Percentiles rank a stretch among this genome's conserved stretches.
phyloP scores from a whole-genome alignment of 2,113 vertebrate genomes.

The Ciconia boyciana region DNA sequence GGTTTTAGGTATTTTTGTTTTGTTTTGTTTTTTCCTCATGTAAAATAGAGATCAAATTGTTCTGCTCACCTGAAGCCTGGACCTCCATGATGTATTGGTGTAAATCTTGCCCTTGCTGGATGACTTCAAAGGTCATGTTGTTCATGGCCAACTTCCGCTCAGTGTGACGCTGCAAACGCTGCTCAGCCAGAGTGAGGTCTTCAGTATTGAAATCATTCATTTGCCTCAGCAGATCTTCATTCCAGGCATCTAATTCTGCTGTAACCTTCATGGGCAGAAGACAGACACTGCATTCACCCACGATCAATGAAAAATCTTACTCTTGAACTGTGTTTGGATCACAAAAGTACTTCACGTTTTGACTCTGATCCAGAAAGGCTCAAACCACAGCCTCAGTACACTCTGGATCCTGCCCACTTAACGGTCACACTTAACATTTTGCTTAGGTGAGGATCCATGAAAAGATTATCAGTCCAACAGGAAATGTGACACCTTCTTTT shows the following conservation, averaged over 20 bases:
- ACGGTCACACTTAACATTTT: background rate
- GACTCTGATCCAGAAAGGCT: background rate
- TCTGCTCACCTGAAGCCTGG: conserved; percentile 89
- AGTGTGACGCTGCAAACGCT: conserved; percentile 90
- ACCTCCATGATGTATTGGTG: conserved; percentile 99
- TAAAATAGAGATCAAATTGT: background rate
- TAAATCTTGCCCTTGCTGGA: conserved; percentile 96
- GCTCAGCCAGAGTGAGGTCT: conserved; percentile 89
- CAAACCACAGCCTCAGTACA: background rate
- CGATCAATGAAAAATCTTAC: background rate
- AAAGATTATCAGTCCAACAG: background rate
- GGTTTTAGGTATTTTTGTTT: background rate
- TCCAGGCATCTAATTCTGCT: conserved; percentile 93
- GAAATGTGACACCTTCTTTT: background rate
- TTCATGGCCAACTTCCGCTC: conserved; percentile 95
- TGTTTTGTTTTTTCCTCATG: background rate
- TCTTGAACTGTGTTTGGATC: background rate
- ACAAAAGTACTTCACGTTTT: background rate
- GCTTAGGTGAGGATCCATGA: background rate
- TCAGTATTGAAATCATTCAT: conserved; percentile 92
- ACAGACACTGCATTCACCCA: background rate
- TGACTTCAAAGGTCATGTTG: conserved; percentile 98
- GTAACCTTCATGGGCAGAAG: conserved; percentile 80
- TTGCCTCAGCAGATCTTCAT: conserved; percentile 93
- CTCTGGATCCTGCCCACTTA: background rate